Conservation (phyloP, 2,797 vertebrate species). For the Ptychadena robeensis region DNA sequence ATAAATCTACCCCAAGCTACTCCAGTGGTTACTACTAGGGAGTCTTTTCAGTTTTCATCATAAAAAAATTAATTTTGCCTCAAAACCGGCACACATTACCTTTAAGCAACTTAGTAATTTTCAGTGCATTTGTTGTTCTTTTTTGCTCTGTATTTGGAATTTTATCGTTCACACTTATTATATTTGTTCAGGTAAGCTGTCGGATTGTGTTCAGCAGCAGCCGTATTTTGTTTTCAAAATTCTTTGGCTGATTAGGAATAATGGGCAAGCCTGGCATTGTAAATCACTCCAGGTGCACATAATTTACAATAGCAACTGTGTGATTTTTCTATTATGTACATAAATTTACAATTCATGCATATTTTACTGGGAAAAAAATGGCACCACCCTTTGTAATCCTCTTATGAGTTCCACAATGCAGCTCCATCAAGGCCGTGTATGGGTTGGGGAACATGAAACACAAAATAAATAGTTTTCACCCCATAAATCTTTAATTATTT, state of each 20-base stretch:
- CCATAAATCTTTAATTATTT: neutral
- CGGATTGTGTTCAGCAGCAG: neutral
- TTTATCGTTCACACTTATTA: neutral
- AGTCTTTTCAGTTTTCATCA: too few species aligned
- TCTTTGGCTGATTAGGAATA: neutral
- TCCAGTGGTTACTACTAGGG: too few species aligned
- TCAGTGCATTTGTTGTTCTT: neutral
- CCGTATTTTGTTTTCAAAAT: neutral
- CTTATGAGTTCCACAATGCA: neutral
- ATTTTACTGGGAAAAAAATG: neutral
- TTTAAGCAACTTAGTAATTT: neutral
- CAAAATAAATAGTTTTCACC: neutral
- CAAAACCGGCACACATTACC: neutral
- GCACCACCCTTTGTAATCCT: neutral
- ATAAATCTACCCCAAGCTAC: too few species aligned
- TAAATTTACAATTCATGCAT: neutral
- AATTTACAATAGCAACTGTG: neutral
- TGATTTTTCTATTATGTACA: neutral
- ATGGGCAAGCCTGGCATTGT: neutral
- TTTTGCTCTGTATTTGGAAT: neutral
- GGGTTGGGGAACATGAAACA: neutral
- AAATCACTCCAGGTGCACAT: neutral
- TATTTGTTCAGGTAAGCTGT: neutral
- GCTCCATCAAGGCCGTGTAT: neutral
- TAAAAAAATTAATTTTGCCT: too few species aligned